Evolutionary conservation across 2,888 invertebrate genomes (phyloP), one percentile per base, ranked within the genome.

Genomic region (Synergus itoensis): DNA sequence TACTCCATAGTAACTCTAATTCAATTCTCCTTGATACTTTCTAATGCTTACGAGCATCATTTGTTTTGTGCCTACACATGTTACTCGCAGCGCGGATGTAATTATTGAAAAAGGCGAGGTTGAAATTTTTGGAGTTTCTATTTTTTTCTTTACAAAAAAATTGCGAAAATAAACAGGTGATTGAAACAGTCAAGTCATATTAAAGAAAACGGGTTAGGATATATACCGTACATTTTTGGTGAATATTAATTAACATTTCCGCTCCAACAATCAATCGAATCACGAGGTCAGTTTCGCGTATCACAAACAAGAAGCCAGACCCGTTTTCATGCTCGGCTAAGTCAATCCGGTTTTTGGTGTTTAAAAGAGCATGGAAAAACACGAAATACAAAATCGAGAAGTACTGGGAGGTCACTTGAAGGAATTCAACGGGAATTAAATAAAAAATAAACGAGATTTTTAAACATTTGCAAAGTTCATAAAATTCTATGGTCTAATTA

Each of bases 311-410:
- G 60, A 60, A 60, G 21, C 21, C 5, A 60, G 67, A 69, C 69
- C 21, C 16, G 69, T 69, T 69, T 69, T 69, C 28, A 69, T 48
- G 28, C 45, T 69, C 21, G 43, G 41, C 45, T 67, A 48, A 73
- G 53, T 36, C n/a, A 45, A 73, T 73, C 73, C 48, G 73, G 73
- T 73, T 73, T 73, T 73, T 53, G 36, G 48, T 73, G 16, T n/a
- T 53, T 69, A 21, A 53, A 64, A 28, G 28, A 16, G 16, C 9
- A 45, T 21, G 21, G 18, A 28, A 69, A 45, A 69, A 69, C 43
- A 69, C 16, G 16, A 48, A 48, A 28, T 28, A 28, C 45, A 48
- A 69, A 69, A 69, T 69, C 45, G 21, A 69, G 69, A 69, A 45
- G 36, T 48, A 16, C 28, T 69, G 5, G 8, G 16, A 69, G 21